These are phyloP conservation scores for Takifugu ocellatus DNA, from an alignment of 2,797 vertebrate genomes.

Conservation along the genomic window DNA sequence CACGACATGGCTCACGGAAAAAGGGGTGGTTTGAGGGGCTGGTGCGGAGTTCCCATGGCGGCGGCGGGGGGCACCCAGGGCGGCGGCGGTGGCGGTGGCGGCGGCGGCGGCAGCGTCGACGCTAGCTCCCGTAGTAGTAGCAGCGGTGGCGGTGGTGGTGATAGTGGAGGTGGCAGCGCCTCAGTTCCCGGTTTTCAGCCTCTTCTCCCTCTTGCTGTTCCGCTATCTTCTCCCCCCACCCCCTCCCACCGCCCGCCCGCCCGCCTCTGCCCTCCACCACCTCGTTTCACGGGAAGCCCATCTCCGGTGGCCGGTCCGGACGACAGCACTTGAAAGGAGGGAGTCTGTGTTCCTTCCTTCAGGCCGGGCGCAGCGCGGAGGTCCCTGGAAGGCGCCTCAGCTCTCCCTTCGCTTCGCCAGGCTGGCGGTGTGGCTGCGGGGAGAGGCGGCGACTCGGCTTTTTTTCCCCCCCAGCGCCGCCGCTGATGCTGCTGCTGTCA, in stretches of 20 bases:
- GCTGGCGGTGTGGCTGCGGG: conserved; percentile 51
- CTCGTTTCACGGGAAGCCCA: conserved; percentile 77
- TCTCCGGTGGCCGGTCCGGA: conserved; percentile 67
- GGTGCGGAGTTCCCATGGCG: conserved; percentile 84
- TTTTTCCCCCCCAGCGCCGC: conserved; percentile 56
- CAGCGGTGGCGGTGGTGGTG: conserved; percentile 13
- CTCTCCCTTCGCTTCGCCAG: conserved; percentile 51
- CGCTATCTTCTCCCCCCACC: conserved; percentile 63
- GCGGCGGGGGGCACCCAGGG: conserved; percentile 75
- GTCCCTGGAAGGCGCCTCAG: conserved; percentile 37
- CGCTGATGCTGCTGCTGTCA: conserved; percentile 76
- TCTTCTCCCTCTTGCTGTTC: conserved; percentile 62
- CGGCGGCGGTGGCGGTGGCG: conserved; percentile 65
- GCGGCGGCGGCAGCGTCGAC: conserved; percentile 31
- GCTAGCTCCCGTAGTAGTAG: conserved; percentile 36
- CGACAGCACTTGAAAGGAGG: conserved; percentile 44
- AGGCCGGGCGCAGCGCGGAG: conserved; percentile 37
- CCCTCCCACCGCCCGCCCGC: conserved; percentile 69
- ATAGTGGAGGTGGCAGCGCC: conserved; percentile 56
- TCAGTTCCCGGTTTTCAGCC: conserved; percentile 72
- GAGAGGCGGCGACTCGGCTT: conserved; percentile 56
- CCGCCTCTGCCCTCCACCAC: conserved; percentile 75
- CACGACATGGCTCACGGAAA: conserved; percentile 81
- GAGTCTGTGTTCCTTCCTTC: conserved; percentile 51
- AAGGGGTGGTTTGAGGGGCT: conserved; percentile 63